These are phyloP conservation scores for Pelobates fuscus DNA, from an alignment of 2,113 vertebrate species.

Conservation along the genomic window DNA sequence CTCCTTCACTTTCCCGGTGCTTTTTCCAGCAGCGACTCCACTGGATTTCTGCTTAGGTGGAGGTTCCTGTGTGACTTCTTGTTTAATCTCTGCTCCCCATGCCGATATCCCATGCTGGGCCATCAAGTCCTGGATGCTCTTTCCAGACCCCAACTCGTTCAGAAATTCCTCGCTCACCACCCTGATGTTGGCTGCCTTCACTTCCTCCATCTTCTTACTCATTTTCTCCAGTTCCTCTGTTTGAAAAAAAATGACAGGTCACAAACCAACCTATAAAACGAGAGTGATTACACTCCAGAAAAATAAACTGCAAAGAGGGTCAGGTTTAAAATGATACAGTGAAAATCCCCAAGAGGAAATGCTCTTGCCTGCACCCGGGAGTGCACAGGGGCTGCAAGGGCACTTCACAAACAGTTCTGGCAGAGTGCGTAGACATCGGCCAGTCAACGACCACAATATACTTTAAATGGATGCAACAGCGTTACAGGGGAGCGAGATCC, in stretches of 20 bases:
- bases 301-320: no score
- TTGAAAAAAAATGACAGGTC: neutral
- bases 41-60: slow-evolving; percentile 73
- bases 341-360: no score
- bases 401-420: no score
- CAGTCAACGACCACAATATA: no score
- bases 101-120: slow-evolving; percentile 82
- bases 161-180: slow-evolving; percentile 91
- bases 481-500: no score
- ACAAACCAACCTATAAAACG: no score
- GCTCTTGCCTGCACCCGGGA: no score
- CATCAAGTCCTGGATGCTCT: slow-evolving; percentile 83
- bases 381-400: no score
- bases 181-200: slow-evolving; percentile 79
- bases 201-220: slow-evolving; percentile 96
- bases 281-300: no score
- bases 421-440: no score
- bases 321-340: no score
- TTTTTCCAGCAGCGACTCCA: slow-evolving; percentile 73
- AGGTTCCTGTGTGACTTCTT: slow-evolving; percentile 61
- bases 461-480: no score
- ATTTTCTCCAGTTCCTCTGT: slow-evolving; percentile 96
- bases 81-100: slow-evolving; percentile 90
- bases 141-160: slow-evolving; percentile 76
- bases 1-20: slow-evolving; percentile 79